These are phyloP conservation scores for Phyllostomus hastatus DNA, from an alignment of 2,113 vertebrate genomes.

Conservation along the genomic window DNA sequence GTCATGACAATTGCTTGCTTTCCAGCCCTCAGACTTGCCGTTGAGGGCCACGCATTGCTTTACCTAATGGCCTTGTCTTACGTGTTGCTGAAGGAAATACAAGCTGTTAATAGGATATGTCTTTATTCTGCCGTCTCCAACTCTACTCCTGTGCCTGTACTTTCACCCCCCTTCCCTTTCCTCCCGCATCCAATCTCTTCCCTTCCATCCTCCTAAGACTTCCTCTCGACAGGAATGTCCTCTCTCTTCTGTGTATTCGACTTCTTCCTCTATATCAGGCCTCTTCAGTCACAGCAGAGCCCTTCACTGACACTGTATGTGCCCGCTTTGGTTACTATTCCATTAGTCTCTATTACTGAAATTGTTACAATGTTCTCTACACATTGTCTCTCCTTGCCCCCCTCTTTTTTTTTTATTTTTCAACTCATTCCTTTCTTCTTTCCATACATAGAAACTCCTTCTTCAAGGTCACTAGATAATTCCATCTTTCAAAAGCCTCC, in stretches of 20 bases:
- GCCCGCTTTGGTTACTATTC: not conserved
- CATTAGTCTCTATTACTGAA: not conserved
- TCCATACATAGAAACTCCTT: not conserved
- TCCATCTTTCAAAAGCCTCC: not conserved
- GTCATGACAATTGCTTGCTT: not conserved
- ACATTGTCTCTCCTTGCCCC: not conserved
- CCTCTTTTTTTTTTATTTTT: not conserved
- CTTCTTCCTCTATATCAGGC: not conserved
- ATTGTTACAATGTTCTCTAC: not conserved
- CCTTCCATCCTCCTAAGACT: not conserved
- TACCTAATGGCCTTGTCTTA: not conserved
- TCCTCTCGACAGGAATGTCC: not conserved
- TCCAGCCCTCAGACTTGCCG: not conserved
- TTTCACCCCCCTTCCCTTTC: not conserved
- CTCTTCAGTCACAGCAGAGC: not conserved
- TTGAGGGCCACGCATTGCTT: not conserved
- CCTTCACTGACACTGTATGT: not conserved
- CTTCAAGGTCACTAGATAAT: not conserved
- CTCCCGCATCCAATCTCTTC: not conserved
- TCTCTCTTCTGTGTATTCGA: not conserved
- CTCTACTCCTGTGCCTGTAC: accelerated
- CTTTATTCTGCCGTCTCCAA: not conserved
- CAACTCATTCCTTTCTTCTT: not conserved
- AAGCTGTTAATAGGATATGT: accelerated
- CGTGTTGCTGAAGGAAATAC: not conserved